phyloP scores from a whole-genome alignment of 2,888 invertebrate species.

The Drosophila rubida region DNA sequence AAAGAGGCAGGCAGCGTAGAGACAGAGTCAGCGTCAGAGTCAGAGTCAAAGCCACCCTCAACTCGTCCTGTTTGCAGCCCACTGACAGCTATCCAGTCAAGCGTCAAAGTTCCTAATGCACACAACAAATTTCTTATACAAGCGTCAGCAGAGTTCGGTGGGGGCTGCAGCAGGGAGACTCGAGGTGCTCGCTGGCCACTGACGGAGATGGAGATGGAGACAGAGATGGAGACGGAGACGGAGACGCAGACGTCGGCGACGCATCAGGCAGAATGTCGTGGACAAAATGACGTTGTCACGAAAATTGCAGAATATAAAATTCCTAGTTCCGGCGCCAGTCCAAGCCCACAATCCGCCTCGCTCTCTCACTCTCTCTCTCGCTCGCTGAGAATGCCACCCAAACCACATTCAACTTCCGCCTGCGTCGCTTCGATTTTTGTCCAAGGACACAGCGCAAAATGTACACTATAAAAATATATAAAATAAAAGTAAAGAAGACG shows the following conservation, averaged over 20 bases:
- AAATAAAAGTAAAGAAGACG: slow-evolving; percentile 57
- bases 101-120: slow-evolving; percentile 83
- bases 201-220: slow-evolving; percentile 41
- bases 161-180: background rate
- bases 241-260: slow-evolving; percentile 51
- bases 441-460: slow-evolving; percentile 72
- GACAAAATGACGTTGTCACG: slow-evolving; percentile 83
- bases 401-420: slow-evolving; percentile 66
- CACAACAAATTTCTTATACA: slow-evolving; percentile 82
- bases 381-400: slow-evolving; percentile 44
- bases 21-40: slow-evolving; percentile 4
- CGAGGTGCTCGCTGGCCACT: slow-evolving; percentile 49
- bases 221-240: slow-evolving; percentile 51
- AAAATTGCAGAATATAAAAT: slow-evolving; percentile 83
- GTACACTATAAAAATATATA: slow-evolving; percentile 74
- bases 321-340: slow-evolving; percentile 72
- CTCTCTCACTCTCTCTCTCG: background rate
- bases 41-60: slow-evolving; percentile 18
- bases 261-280: slow-evolving; percentile 81
- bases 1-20: slow-evolving; percentile 60
- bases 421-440: slow-evolving; percentile 70
- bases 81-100: slow-evolving; percentile 82
- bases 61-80: slow-evolving; percentile 39
- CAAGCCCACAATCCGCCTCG: slow-evolving; percentile 4
- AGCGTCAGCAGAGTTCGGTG: slow-evolving; percentile 2